phyloP scores from a whole-genome alignment of 2,888 invertebrate genomes.

The Andrena hattorfiana region DNA sequence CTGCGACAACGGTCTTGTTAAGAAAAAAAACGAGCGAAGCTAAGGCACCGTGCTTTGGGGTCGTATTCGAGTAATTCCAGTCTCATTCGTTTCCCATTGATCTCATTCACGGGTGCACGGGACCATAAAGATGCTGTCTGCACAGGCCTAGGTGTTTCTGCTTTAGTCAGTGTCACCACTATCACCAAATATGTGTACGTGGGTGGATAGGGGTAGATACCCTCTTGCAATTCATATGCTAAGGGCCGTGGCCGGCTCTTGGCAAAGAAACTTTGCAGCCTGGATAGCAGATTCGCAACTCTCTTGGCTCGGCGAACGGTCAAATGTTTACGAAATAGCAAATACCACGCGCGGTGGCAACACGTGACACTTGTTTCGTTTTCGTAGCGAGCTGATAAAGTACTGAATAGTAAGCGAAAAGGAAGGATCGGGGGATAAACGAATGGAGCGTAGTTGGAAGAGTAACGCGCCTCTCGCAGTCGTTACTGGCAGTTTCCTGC shows the following conservation, averaged over 20 bases:
- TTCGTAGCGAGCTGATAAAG: not conserved
- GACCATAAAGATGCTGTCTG: too few species aligned
- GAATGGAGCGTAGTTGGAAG: conserved; percentile 58
- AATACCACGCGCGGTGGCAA: not conserved
- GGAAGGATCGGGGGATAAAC: conserved; percentile 28
- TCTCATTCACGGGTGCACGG: too few species aligned
- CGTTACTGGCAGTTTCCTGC: conserved; percentile 83
- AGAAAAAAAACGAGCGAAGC: too few species aligned
- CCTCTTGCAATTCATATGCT: conserved; percentile 72
- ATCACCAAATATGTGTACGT: too few species aligned
- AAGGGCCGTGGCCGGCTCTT: conserved; percentile 63
- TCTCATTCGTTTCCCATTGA: too few species aligned
- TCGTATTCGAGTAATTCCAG: too few species aligned
- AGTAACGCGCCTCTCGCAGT: conserved; percentile 74
- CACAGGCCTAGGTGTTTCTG: too few species aligned
- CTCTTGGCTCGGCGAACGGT: not conserved
- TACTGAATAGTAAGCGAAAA: not conserved
- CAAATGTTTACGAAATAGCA: not conserved
- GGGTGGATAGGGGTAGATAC: conserved; percentile 16
- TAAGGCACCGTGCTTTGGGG: too few species aligned
- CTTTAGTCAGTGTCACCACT: too few species aligned
- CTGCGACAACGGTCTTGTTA: too few species aligned
- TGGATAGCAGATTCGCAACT: not conserved
- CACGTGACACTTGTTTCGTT: not conserved
- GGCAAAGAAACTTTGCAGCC: conserved; percentile 60